A percentile compares a stretch with the other conserved stretches of the same genome.
These are phyloP conservation scores for Lutjanus campechanus DNA, from an alignment of 2,797 vertebrate genomes.

Conservation along the genomic window DNA sequence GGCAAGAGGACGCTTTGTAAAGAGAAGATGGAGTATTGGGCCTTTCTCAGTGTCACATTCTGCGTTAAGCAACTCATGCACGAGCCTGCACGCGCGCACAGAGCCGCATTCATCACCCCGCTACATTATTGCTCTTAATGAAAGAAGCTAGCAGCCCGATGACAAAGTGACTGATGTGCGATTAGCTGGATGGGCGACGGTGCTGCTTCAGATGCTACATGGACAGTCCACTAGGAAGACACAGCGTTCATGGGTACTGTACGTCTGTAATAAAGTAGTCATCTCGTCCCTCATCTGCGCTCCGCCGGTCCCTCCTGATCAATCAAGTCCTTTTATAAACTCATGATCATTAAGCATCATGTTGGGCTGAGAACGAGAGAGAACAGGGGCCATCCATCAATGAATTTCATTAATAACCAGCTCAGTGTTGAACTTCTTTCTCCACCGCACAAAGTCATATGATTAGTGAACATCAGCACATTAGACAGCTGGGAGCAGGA, in stretches of 20 bases:
- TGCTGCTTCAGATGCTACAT: slow-evolving; percentile 76
- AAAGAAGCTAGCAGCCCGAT: slow-evolving; percentile 90
- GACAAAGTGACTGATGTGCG: slow-evolving; percentile 95
- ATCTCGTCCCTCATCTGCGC: slow-evolving; percentile 85
- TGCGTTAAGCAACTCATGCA: slow-evolving; percentile 81
- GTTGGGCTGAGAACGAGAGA: slow-evolving; percentile 78
- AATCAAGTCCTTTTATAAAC: slow-evolving; percentile 91
- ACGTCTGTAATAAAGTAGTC: slow-evolving; percentile 91
- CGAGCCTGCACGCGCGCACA: slow-evolving; percentile 55
- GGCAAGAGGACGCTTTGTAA: slow-evolving; percentile 94
- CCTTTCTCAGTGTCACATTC: slow-evolving; percentile 87
- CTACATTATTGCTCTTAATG: slow-evolving; percentile 94
- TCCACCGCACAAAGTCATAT: slow-evolving; percentile 66
- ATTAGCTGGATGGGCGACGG: slow-evolving; percentile 86
- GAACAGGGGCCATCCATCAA: slow-evolving; percentile 84
- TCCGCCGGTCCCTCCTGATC: slow-evolving; percentile 87
- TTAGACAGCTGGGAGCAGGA: slow-evolving; percentile 60
- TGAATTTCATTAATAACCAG: slow-evolving; percentile 82
- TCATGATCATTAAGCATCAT: slow-evolving; percentile 90
- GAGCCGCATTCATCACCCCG: slow-evolving; percentile 93
- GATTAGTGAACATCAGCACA: slow-evolving; percentile 73
- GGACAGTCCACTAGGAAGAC: slow-evolving; percentile 77
- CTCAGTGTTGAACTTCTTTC: slow-evolving; percentile 74
- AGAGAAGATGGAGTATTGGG: slow-evolving; percentile 88
- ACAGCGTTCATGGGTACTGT: slow-evolving; percentile 72